These are phyloP conservation scores for Ondatra zibethicus DNA, from an alignment of 2,113 vertebrate genomes.

Conservation along the genomic window DNA sequence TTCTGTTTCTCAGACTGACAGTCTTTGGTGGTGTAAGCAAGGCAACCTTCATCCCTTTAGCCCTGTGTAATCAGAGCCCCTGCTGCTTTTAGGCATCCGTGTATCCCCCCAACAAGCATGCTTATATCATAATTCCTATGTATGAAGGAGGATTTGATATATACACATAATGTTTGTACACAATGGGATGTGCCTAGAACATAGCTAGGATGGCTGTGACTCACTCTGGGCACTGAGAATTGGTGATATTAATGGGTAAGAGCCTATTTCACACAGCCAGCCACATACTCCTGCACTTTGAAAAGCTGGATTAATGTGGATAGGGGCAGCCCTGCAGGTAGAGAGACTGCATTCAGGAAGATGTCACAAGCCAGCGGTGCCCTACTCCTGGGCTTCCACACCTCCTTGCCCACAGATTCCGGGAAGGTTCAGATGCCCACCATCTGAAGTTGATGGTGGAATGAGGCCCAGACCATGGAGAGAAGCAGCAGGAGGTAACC, in stretches of 20 bases:
- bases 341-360: neutral
- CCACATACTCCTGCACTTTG: neutral
- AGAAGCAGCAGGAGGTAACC: neutral
- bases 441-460: neutral
- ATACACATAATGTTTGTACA: neutral
- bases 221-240: neutral
- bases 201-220: neutral
- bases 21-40: fast-evolving
- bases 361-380: neutral
- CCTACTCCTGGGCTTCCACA: neutral
- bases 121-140: neutral
- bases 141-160: neutral
- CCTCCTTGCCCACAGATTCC: neutral
- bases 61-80: neutral
- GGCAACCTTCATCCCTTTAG: neutral
- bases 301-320: neutral
- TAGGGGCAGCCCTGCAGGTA: neutral
- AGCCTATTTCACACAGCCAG: neutral
- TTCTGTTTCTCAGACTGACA: neutral
- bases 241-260: neutral
- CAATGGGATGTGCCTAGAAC: neutral
- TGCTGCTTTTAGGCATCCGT: neutral
- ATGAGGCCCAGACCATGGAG: too few species aligned
- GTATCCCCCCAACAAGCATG: neutral
- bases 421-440: neutral